phyloP scores from a whole-genome alignment of 1,140 invertebrate species.

The Drosophila punjabiensis region DNA sequence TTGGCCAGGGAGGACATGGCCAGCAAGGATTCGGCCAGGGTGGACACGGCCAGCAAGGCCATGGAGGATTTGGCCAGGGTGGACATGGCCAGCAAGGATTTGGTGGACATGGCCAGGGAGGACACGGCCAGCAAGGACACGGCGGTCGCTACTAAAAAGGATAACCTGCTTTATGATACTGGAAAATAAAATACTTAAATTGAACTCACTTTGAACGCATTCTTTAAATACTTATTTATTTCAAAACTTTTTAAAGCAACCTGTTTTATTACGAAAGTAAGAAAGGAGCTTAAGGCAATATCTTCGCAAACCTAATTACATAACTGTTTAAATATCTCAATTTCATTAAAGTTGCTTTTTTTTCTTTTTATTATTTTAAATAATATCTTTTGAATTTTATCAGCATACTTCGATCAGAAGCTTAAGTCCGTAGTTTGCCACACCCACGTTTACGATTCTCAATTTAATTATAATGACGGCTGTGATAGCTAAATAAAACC shows the following conservation, averaged over 20 bases:
- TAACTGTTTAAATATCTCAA: too few species aligned
- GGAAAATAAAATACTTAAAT: slow-evolving; percentile 1
- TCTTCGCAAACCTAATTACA: too few species aligned
- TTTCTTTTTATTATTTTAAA: too few species aligned
- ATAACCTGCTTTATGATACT: neutral
- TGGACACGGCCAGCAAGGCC: slow-evolving; percentile 18
- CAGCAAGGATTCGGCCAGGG: slow-evolving; percentile 26
- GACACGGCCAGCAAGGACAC: slow-evolving; percentile 6
- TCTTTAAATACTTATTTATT: too few species aligned
- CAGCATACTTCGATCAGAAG: neutral
- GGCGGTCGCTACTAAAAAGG: slow-evolving; percentile 11
- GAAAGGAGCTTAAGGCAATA: neutral
- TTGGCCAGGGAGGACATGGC: slow-evolving; percentile 22
- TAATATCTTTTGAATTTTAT: neutral
- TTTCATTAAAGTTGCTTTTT: too few species aligned
- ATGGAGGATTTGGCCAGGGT: slow-evolving; percentile 1
- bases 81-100: slow-evolving; percentile 15
- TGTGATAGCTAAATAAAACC: neutral
- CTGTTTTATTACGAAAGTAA: too few species aligned
- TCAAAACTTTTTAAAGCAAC: neutral
- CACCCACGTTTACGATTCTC: neutral
- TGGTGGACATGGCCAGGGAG: slow-evolving; percentile 24
- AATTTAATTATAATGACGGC: neutral
- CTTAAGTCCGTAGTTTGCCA: neutral
- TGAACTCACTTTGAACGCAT: neutral